These are phyloP conservation scores for Protonemura montana DNA, from an alignment of 2,888 invertebrate genomes.

Conservation along the genomic window DNA sequence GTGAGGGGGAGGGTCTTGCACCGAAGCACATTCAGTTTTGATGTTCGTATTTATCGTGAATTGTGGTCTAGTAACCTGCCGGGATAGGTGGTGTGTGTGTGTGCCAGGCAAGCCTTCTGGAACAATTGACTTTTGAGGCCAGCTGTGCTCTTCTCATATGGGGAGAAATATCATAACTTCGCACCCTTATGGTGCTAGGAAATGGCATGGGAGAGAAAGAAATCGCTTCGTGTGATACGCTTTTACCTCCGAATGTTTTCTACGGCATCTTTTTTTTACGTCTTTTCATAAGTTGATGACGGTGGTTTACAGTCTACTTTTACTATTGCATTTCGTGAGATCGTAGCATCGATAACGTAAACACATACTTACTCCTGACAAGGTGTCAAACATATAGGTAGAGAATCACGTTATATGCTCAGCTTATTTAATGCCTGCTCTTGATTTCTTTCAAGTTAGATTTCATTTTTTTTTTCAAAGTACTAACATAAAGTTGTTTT, in stretches of 20 bases:
- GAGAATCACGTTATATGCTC: too few relatives aligned
- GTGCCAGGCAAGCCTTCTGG: neutral
- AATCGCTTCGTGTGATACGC: neutral
- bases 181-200: constrained; percentile 10
- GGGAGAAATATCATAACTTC: constrained; percentile 34
- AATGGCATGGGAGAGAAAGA: neutral
- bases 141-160: constrained; percentile 29
- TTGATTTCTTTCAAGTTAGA: too few relatives aligned
- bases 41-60: constrained; percentile 49
- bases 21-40: constrained; percentile 42
- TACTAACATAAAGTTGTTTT: too few relatives aligned
- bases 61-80: constrained; percentile 44
- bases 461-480: too few relatives aligned
- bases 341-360: neutral
- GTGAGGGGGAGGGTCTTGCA: constrained; percentile 16
- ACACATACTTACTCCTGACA: neutral
- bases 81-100: neutral
- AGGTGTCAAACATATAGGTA: neutral
- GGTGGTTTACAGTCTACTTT: neutral
- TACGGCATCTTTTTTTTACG: neutral
- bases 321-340: neutral
- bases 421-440: too few relatives aligned
- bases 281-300: neutral
- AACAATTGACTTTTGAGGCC: constrained; percentile 40
- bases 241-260: neutral